Percentiles rank a stretch among this genome's conserved stretches.
Conservation (phyloP, 2,888 invertebrate genomes). For the Pandemis heparana region DNA sequence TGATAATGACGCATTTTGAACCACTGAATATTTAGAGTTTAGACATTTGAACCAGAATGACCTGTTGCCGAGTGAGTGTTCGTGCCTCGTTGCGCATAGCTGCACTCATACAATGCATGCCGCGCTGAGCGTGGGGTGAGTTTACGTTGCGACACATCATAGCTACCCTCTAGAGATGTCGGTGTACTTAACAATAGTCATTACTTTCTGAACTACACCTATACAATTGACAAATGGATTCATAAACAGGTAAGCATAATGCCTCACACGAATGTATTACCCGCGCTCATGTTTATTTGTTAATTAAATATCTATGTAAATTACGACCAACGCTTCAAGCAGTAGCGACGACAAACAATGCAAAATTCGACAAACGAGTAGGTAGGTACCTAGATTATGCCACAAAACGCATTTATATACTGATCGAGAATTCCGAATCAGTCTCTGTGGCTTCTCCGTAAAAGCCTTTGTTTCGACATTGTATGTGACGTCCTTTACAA, state of each 20-base stretch:
- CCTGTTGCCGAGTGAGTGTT: neutral
- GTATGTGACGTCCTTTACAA: constrained; percentile 5
- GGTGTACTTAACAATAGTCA: neutral
- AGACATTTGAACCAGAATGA: too few relatives aligned
- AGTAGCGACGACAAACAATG: neutral
- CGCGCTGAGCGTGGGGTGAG: neutral
- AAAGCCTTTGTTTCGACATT: constrained; percentile 15
- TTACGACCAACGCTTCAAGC: neutral
- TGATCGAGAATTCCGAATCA: constrained; percentile 10
- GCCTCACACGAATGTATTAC: too few relatives aligned
- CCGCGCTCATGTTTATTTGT: too few relatives aligned
- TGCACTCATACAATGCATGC: neutral
- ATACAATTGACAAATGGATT: too few relatives aligned
- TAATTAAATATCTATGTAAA: too few relatives aligned
- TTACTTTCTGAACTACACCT: too few relatives aligned
- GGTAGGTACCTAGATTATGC: neutral
- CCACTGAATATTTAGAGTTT: too few relatives aligned
- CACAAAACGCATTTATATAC: constrained; percentile 4
- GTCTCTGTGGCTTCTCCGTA: neutral
- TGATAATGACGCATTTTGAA: too few relatives aligned
- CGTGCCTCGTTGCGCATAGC: neutral
- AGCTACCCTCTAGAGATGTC: neutral
- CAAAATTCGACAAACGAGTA: neutral
- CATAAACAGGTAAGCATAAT: too few relatives aligned
- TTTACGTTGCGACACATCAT: neutral